Percentiles rank a stretch among this genome's conserved stretches.
Conservation (phyloP, 2,797 vertebrate genomes). For the Phoeniculus purpureus region DNA sequence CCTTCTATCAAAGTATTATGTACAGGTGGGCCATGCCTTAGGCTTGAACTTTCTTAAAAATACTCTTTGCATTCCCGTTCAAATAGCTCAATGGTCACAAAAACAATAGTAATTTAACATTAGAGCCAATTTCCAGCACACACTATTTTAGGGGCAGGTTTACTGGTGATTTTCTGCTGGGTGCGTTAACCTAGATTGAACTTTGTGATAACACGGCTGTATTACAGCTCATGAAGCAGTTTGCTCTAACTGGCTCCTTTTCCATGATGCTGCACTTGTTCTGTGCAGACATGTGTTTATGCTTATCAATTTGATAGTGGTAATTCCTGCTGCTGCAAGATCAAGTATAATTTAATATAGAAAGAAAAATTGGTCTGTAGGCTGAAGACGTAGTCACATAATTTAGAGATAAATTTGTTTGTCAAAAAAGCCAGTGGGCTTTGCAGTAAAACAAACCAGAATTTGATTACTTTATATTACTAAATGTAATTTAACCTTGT, state of each 20-base stretch:
- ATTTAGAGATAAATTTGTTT: slow-evolving; percentile 15
- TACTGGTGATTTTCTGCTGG: neutral
- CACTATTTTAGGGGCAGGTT: neutral
- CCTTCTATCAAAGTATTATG: no score
- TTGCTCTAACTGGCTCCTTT: neutral
- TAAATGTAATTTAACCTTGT: slow-evolving; percentile 18
- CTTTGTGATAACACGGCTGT: neutral
- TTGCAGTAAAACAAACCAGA: slow-evolving; percentile 34
- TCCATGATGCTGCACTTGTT: neutral
- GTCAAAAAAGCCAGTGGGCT: neutral
- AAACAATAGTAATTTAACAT: neutral
- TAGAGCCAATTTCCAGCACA: neutral
- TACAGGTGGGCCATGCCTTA: neutral
- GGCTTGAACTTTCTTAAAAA: neutral
- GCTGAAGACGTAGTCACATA: neutral
- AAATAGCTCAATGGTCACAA: neutral
- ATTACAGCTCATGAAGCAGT: neutral
- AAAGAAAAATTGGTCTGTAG: neutral
- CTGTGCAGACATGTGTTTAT: neutral
- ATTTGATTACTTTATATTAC: slow-evolving; percentile 46
- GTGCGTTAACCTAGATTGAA: neutral
- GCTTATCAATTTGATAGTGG: neutral
- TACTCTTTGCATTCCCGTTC: neutral
- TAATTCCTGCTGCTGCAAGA: neutral
- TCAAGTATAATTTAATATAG: slow-evolving; percentile 3